Base-by-base conservation (phyloP, 2,797 vertebrate species). In the Antrozous pallidus region DNA sequence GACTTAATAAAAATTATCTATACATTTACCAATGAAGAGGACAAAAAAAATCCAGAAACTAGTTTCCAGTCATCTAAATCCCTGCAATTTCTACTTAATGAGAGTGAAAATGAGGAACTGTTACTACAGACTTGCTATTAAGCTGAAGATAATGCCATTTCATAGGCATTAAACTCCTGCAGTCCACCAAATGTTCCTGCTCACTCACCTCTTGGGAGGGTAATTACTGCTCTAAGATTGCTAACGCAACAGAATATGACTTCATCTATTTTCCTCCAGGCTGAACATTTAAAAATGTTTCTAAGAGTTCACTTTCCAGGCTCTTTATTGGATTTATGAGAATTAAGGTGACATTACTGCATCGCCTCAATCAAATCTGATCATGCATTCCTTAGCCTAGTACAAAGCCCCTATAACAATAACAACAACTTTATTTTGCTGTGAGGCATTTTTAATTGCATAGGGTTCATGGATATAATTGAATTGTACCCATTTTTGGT, bases 401-500 rank as follows among this genome's bases (percentile, higher is more conserved):
- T 85, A 93, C 42, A 96, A 79, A 69, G 69, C 84, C 82, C 58
- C 22, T 51, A 18, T 95, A 93, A 95, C 96, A 97, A 93, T 80
- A 97, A 96, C 0, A 90, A 77, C 33, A 94, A 96, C 45, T 88
- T 97, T 85, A 92, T 38, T 96, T 80, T 91, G 33, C 92, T 96
- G 58, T 80, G 71, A 93, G 93, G 56, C 71, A 96, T 94, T 93
- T 91, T 94, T 88, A 96, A 93, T 87, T 87, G 56, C 61, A 78
- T 14, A 58, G 31, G 16, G 42, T 49, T 31, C 45, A 81, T n/a
- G 20, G 49, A 45, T 90, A 17, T 91, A 94, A 93, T 65, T 92
- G 81, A 93, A 94, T 75, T 95, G 40, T 56, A 96, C 88, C 65
- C 93, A 95, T 89, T 98, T 96, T 87, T 14, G 83, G 36, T 71